Evolutionary conservation across 1,140 invertebrate genomes (phyloP), one percentile per base, ranked within the genome.

Genomic region (Pseudomyrmex cubaensis): DNA sequence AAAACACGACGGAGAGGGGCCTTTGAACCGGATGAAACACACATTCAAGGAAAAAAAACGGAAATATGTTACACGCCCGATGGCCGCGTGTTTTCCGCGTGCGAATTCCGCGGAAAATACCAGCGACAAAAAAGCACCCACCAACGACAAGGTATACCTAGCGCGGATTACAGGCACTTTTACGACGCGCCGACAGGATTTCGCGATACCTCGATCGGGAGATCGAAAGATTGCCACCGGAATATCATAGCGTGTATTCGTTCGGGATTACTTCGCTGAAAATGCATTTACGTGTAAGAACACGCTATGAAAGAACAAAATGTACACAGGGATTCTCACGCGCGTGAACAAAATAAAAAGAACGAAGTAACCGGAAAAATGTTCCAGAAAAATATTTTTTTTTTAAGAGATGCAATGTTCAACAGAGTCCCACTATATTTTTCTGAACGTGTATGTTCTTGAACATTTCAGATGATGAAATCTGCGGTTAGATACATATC

Each of bases 121-220:
- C 70, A 59, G 20, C 15, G 12, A 56, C n/a, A 85, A 82, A 85
- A 69, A 85, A 61, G 13, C 0, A 13, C 9, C 10, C 10, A 52
- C 8, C 7, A 2, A 17, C 22, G 20, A 69, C 54, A 57, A 80
- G 62, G 44, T 44, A 72, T 25, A 66, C 46, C 62, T 78, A 35
- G 35, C n/a, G 10, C 70, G 56, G 50, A 84, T 85, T 75, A 85
- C 75, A 66, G 22, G 48, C 48, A 25, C 13, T 62, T 48, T 75
- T n/a, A 56, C 10, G n/a, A 83, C 20, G 10, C 44, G 48, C 17
- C 46, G n/a, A 66, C n/a, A 75, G 48, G 44, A 35, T n/a, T 59
- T 12, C 2, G 22, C 15, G 9, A 35, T 44, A 56, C 2, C 22
- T 54, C 59, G 3, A 46, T 64, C 12, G 1, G 20, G 20, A 66